Conservation (phyloP, 1,140 invertebrate genomes). For the Drosophila saltans region DNA sequence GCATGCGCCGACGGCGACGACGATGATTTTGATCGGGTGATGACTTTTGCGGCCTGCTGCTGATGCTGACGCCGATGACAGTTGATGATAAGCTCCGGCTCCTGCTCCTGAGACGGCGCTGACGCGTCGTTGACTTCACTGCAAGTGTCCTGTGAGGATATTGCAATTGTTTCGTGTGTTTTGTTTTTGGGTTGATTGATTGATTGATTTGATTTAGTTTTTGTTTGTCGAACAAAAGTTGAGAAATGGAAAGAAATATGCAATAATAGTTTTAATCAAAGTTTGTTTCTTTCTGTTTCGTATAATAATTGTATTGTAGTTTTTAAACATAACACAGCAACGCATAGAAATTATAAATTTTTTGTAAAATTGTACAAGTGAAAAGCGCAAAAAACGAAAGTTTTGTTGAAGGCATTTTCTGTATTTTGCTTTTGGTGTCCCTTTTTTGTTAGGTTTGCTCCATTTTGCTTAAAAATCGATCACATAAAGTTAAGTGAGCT, state of each 20-base stretch:
- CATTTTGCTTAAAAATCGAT: constrained; percentile 65
- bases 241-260: constrained; percentile 77
- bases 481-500: constrained; percentile 17
- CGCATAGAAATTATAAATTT: constrained; percentile 44
- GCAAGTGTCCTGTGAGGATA: constrained; percentile 65
- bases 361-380: constrained; percentile 24
- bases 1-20: constrained; percentile 71
- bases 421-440: constrained; percentile 21
- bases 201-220: constrained; percentile 35
- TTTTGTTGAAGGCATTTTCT: constrained; percentile 14
- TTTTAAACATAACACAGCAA: constrained; percentile 55
- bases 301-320: constrained; percentile 8
- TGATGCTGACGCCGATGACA: constrained; percentile 57
- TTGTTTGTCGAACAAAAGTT: constrained; percentile 62
- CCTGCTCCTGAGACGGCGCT: constrained; percentile 66
- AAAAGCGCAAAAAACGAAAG: constrained; percentile 33
- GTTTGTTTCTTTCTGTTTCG: constrained; percentile 27
- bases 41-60: constrained; percentile 65
- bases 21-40: constrained; percentile 82
- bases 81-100: constrained; percentile 74
- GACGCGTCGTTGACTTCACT: constrained; percentile 56
- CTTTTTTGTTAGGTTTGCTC: constrained; percentile 44
- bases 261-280: constrained; percentile 57
- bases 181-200: constrained; percentile 16
- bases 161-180: constrained; percentile 16